phyloP scores from a whole-genome alignment of 2,113 vertebrate species.

The Scolopax mira region DNA sequence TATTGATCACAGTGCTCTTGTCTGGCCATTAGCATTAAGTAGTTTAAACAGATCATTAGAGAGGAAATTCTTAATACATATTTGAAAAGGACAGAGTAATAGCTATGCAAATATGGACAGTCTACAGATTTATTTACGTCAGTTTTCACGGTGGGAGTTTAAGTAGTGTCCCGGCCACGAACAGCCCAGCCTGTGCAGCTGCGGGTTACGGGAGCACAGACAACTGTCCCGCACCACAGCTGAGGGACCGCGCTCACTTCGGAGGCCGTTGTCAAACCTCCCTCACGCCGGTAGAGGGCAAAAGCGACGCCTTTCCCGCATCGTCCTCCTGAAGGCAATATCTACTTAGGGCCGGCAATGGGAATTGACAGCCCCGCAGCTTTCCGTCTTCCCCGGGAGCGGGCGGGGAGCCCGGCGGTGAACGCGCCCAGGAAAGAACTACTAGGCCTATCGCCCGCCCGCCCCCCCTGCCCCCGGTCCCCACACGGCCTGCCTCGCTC shows the following conservation, averaged over 20 bases:
- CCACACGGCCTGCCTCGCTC: neutral
- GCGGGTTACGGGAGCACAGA: accelerated
- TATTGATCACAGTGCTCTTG: neutral
- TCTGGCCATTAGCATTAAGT: neutral
- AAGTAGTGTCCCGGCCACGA: too few species aligned
- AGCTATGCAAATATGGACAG: neutral
- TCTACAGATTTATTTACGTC: neutral
- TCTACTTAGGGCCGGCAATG: accelerated
- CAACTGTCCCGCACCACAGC: neutral
- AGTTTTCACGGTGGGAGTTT: too few species aligned
- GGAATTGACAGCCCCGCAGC: neutral
- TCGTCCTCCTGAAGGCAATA: neutral
- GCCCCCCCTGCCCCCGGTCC: too few species aligned
- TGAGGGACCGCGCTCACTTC: accelerated
- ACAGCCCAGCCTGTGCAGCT: neutral
- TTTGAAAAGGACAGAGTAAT: neutral
- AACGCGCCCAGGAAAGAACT: too few species aligned
- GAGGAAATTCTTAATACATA: neutral
- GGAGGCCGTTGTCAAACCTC: neutral
- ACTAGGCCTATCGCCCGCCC: too few species aligned
- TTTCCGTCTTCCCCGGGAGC: neutral
- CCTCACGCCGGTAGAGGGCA: neutral
- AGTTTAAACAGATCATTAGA: neutral
- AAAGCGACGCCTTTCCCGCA: neutral
- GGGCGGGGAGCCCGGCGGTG: neutral